Evolutionary conservation across 2,113 vertebrate genomes (phyloP).

Genomic region (Caranx melampygus): DNA sequence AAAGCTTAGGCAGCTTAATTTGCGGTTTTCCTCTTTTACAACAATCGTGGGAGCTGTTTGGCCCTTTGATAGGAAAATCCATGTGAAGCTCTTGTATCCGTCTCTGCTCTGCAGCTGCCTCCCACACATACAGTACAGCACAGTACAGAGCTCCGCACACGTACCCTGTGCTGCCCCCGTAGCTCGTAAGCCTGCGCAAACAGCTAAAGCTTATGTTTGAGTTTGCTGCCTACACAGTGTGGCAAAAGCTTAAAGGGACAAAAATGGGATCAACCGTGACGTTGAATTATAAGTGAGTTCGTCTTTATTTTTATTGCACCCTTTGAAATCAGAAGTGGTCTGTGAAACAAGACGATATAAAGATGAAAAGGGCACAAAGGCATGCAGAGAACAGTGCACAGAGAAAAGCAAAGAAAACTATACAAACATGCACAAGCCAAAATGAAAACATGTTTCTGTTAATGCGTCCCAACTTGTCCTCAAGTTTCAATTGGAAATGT

Average conservation of each 20-base stretch:
- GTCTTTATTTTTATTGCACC: conserved; percentile 33
- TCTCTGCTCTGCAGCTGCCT: conserved; percentile 3
- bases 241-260: conserved; percentile 33
- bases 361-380: not conserved
- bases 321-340: conserved; percentile 3
- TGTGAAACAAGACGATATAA: not conserved
- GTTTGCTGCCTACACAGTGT: conserved; percentile 43
- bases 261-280: conserved; percentile 23
- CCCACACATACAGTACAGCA: conserved; percentile 23
- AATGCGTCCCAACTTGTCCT: too few relatives aligned
- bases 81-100: conserved; percentile 8
- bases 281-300: conserved; percentile 10
- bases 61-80: conserved; percentile 16
- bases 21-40: not conserved
- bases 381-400: not conserved
- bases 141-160: not conserved
- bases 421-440: not conserved
- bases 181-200: conserved; percentile 33
- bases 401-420: not conserved
- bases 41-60: not conserved
- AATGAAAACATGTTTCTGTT: not conserved
- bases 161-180: not conserved
- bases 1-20: not conserved
- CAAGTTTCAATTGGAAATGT: not conserved
- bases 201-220: conserved; percentile 46